Conservation (phyloP, 2,797 vertebrate genomes). For the Chrysocyon brachyurus region DNA sequence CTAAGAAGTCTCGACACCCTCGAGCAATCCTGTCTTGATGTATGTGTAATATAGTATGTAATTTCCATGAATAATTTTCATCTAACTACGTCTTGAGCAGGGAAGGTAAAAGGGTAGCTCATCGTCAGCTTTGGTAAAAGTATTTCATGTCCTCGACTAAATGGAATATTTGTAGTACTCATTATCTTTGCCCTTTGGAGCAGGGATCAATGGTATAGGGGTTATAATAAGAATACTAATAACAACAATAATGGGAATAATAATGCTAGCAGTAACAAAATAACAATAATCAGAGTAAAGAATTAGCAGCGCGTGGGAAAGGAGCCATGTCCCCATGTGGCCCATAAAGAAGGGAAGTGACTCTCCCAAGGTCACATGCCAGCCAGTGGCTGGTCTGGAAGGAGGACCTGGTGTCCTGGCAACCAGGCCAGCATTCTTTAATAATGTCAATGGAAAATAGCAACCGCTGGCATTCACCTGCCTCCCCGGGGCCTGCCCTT, state of each 20-base stretch:
- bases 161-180: rapidly evolving
- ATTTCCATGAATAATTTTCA: background rate
- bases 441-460: background rate
- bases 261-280: background rate
- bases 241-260: background rate
- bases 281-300: background rate
- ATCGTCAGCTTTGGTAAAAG: rapidly evolving
- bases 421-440: background rate
- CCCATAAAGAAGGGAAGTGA: background rate
- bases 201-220: background rate
- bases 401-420: background rate
- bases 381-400: rapidly evolving
- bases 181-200: background rate
- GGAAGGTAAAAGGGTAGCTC: background rate
- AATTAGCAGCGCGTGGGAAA: rapidly evolving
- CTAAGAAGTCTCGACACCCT: background rate
- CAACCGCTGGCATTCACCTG: rapidly evolving
- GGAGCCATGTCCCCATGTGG: background rate
- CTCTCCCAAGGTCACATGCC: background rate
- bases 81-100: background rate
- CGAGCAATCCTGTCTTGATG: background rate
- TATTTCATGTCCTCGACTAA: background rate
- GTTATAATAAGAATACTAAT: background rate
- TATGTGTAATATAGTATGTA: background rate
- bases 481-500: background rate